Evolutionary conservation across 2,797 vertebrate genomes (phyloP), one percentile per base, ranked within the genome.

Genomic region (Coendou prehensilis): DNA sequence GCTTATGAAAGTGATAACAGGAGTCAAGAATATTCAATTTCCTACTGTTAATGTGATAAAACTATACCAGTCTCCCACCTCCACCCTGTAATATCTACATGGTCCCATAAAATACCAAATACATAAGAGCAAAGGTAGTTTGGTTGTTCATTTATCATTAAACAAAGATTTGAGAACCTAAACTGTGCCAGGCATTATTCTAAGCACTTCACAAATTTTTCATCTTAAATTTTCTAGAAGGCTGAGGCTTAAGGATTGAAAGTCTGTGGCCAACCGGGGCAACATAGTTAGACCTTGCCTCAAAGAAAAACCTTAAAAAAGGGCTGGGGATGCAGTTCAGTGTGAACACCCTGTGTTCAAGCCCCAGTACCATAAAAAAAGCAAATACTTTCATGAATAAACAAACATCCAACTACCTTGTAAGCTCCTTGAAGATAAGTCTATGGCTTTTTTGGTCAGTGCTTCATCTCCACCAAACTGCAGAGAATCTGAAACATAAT

Each of bases 111-210:
- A 85, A 93, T 88, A 7, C 13, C n/a, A 63, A 92, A 13, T 15
- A 57, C 18, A 50, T 50, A 47, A 69, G 41, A 91, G 13, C 85
- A 82, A 86, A 54, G 3, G 6, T 41, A 45, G 13, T 18, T 33
- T 41, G 45, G 18, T 26, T 89, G 61, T 63, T 75, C 9, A n/a
- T 67, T 89, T 81, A 69, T 67, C 26, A 85, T 73, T 67, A 45
- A 82, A 85, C 6, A 91, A 91, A 85, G 69, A 91, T 45, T 96
- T 71, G 67, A 76, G 56, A 94, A 37, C 41, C 22, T 80, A 87
- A 41, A 45, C 6, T 71, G 28, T 85, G 37, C 33, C n/a, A 30
- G 14, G 20, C 22, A 85, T 14, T 61, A 8, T 71, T 79, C 41
- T 94, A 64, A 41, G 69, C 17, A 50, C 41, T 83, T 57, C 28